Conservation (phyloP, 2,888 invertebrate species). For the Stictocephala bisonia region DNA sequence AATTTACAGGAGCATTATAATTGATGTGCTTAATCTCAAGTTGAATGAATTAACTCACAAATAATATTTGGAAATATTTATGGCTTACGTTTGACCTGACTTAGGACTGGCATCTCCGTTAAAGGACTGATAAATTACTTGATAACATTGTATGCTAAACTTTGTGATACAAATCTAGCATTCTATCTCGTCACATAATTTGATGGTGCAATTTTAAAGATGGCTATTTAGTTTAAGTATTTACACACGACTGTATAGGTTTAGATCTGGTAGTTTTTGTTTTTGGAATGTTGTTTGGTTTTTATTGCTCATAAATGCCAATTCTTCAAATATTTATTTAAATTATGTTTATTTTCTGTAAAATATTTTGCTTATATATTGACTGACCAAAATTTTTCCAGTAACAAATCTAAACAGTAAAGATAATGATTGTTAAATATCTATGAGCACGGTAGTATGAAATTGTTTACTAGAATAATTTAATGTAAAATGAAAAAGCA, state of each 20-base stretch:
- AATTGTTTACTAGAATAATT: no score
- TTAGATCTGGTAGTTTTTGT: conserved; percentile 13
- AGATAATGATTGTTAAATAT: no score
- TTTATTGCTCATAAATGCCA: neutral
- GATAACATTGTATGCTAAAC: neutral
- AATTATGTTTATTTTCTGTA: neutral
- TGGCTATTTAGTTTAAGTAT: conserved; percentile 22
- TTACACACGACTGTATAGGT: conserved; percentile 25
- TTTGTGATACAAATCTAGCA: conserved; percentile 27
- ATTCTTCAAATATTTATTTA: neutral
- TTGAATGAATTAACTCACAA: no score
- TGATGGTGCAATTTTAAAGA: conserved; percentile 43
- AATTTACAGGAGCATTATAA: no score
- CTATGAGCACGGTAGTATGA: no score
- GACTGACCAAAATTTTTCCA: neutral
- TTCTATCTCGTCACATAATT: conserved; percentile 20
- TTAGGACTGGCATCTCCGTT: neutral
- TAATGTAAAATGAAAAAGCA: no score
- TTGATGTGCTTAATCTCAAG: no score
- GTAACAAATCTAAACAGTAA: no score
- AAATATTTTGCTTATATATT: neutral
- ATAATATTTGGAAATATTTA: no score
- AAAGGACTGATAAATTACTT: neutral
- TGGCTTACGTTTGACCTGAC: no score
- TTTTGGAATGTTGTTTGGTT: conserved; percentile 28